A percentile compares a stretch with the other conserved stretches of the same genome.
Evolutionary conservation across 2,797 vertebrate genomes (phyloP).

Genomic region (Chelidonichthys spinosus): DNA sequence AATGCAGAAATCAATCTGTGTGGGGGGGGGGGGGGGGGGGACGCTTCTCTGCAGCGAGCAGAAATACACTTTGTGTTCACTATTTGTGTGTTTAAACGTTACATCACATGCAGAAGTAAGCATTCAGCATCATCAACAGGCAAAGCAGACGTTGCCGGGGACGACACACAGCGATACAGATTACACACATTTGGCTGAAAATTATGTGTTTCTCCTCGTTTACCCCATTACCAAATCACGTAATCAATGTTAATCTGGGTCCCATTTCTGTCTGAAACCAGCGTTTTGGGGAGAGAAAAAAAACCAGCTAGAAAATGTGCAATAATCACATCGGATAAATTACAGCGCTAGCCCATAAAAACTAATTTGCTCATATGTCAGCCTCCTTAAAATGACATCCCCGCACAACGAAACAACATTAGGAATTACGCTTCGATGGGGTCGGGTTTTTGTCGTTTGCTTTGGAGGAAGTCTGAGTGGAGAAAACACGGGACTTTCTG

Average conservation of each 20-base stretch:
- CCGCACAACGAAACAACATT: too few relatives aligned
- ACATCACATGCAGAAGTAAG: constrained; percentile 17
- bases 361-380: too few relatives aligned
- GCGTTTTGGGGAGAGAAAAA: not conserved
- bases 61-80: constrained; percentile 13
- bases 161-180: too few relatives aligned
- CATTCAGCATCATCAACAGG: constrained; percentile 9
- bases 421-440: too few relatives aligned
- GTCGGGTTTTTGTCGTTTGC: too few relatives aligned
- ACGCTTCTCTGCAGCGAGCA: constrained; percentile 9
- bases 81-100: not conserved
- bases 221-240: constrained; percentile 21
- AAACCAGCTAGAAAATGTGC: too few relatives aligned
- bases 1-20: constrained; percentile 48
- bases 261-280: constrained; percentile 7
- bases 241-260: constrained; percentile 20
- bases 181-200: constrained; percentile 40
- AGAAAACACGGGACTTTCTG: too few relatives aligned
- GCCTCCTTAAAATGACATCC: too few relatives aligned
- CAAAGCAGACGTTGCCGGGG: not conserved
- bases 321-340: too few relatives aligned
- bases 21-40: not conserved
- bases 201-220: constrained; percentile 33
- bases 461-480: too few relatives aligned
- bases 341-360: too few relatives aligned